A percentile compares a stretch with the other conserved stretches of the same genome.
phyloP scores from a whole-genome alignment of 37 sponge, comb jelly and placozoan species.

The Halisarca cf. caerulea region DNA sequence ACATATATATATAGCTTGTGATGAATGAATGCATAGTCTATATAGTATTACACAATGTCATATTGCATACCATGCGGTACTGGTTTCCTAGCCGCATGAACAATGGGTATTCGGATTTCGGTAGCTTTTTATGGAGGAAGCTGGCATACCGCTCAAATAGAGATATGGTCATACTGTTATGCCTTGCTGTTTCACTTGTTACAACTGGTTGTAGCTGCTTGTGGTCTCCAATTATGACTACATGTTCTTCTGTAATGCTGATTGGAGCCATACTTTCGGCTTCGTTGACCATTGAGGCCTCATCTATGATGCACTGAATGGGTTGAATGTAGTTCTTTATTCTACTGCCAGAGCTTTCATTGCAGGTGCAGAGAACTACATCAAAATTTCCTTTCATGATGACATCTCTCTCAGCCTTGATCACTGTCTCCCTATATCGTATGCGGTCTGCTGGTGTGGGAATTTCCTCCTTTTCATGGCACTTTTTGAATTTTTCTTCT shows the following conservation, averaged over 20 bases:
- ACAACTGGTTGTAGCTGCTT: not conserved
- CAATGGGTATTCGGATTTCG: not conserved
- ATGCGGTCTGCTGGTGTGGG: not conserved
- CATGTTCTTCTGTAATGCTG: not conserved
- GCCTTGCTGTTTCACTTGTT: not conserved
- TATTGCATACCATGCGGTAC: conserved; percentile 66
- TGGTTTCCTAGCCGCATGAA: conserved; percentile 32
- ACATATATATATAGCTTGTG: not conserved
- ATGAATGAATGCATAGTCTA: not conserved
- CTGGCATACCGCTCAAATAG: conserved; percentile 14
- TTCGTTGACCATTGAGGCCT: conserved; percentile 1
- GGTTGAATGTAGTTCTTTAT: not conserved
- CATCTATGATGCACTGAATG: conserved; percentile 57
- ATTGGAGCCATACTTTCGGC: not conserved
- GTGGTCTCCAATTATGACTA: conserved; percentile 3
- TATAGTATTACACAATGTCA: not conserved
- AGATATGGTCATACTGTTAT: not conserved
- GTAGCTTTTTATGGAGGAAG: not conserved
- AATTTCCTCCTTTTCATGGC: not conserved
- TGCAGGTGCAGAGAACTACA: conserved; percentile 21
- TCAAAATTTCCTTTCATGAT: conserved; percentile 7
- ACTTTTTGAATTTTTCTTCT: not conserved
- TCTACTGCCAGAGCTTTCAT: not conserved
- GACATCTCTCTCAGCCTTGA: not conserved
- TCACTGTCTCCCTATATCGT: not conserved